These are phyloP conservation scores for Procavia capensis DNA, from an alignment of 2,113 vertebrate genomes.

Conservation along the genomic window DNA sequence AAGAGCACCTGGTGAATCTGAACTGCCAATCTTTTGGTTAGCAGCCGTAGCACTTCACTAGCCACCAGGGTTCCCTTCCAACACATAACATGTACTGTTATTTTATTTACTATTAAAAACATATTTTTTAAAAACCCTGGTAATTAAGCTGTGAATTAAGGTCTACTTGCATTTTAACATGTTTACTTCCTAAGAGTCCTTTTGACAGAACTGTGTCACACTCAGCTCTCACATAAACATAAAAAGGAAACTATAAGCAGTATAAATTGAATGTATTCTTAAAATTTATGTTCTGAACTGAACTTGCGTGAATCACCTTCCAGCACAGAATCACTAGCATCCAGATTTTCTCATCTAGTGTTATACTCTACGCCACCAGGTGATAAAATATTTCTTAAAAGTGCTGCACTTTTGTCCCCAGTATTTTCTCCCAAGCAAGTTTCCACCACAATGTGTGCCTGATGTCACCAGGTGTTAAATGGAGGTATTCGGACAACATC, in stretches of 20 bases:
- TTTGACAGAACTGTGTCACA: conserved; percentile 45
- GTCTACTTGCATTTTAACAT: conserved; percentile 3
- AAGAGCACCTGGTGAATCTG: no score
- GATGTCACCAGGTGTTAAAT: not conserved
- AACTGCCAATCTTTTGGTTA: no score
- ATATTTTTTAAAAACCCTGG: conserved; percentile 3
- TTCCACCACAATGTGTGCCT: not conserved
- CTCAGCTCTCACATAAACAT: not conserved
- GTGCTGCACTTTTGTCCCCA: not conserved
- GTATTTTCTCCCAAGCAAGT: conserved; percentile 33
- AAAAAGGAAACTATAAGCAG: conserved; percentile 26
- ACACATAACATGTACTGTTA: not conserved
- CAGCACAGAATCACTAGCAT: not conserved
- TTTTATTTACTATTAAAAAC: not conserved
- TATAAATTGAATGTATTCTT: conserved; percentile 22
- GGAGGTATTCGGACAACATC: not conserved
- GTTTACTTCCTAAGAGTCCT: not conserved
- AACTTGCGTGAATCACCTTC: conserved; percentile 22
- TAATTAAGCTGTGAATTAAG: conserved; percentile 26
- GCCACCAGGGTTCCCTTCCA: no score
- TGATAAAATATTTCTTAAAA: conserved; percentile 42
- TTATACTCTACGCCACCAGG: not conserved
- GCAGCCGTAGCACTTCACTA: no score
- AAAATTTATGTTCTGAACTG: conserved; percentile 37
- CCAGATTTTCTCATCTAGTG: conserved; percentile 28